Evolutionary conservation across 2,888 invertebrate genomes (phyloP).

Genomic region (Ochropleura plecta): DNA sequence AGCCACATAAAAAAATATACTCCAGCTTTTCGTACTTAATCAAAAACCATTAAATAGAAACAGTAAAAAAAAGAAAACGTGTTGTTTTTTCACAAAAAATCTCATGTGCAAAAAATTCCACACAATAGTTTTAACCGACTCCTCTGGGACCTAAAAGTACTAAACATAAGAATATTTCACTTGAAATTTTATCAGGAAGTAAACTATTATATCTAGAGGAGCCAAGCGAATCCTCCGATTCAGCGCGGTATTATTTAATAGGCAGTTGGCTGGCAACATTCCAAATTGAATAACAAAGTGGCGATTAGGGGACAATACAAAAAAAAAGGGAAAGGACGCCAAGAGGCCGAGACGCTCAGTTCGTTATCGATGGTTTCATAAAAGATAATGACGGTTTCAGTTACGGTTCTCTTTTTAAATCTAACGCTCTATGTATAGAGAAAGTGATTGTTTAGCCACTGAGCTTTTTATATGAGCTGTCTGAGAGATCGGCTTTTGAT

Average conservation of each 20-base stretch:
- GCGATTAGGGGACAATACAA: slow-evolving; percentile 79
- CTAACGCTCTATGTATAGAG: slow-evolving; percentile 43
- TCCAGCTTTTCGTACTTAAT: background rate
- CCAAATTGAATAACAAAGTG: slow-evolving; percentile 86
- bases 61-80: background rate
- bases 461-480: slow-evolving; percentile 8
- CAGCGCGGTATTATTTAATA: slow-evolving; percentile 76
- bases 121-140: slow-evolving; percentile 3
- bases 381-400: slow-evolving; percentile 61
- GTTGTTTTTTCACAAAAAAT: background rate
- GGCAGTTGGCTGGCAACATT: slow-evolving; percentile 76
- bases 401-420: slow-evolving; percentile 55
- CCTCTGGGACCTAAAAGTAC: background rate
- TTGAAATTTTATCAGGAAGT: slow-evolving; percentile 39
- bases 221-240: slow-evolving; percentile 58
- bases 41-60: background rate
- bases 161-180: slow-evolving; percentile 34
- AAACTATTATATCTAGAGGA: slow-evolving; percentile 47
- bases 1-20: background rate
- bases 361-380: slow-evolving; percentile 67
- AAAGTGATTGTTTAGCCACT: slow-evolving; percentile 38
- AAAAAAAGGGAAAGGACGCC: slow-evolving; percentile 71
- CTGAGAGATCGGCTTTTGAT: background rate
- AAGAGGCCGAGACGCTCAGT: slow-evolving; percentile 62
- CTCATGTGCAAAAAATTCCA: background rate